Evolutionary conservation across 2,797 vertebrate genomes (phyloP).

Genomic region (Chaetophractus vellerosus): DNA sequence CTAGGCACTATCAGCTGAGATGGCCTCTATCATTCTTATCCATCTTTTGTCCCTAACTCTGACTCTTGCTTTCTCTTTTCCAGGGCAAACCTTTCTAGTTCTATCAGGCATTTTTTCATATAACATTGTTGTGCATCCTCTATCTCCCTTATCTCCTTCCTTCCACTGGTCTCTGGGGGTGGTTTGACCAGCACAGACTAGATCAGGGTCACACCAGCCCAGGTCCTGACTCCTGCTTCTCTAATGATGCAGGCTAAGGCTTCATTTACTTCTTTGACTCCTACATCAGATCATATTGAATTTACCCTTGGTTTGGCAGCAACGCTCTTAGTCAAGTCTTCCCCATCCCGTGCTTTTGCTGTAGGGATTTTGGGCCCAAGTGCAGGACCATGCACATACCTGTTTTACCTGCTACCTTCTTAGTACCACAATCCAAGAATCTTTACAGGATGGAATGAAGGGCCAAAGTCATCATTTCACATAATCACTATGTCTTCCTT

Average conservation of each 20-base stretch:
- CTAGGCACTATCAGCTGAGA: not conserved
- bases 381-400: fast-evolving
- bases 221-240: too few species aligned
- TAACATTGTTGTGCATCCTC: too few species aligned
- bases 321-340: not conserved
- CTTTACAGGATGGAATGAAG: fast-evolving
- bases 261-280: fast-evolving
- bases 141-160: fast-evolving
- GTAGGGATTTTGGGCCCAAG: fast-evolving
- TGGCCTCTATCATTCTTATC: not conserved
- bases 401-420: fast-evolving
- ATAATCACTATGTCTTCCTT: fast-evolving
- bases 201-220: not conserved
- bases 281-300: not conserved
- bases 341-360: not conserved
- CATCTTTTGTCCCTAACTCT: too few species aligned
- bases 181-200: fast-evolving
- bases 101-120: not conserved
- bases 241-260: fast-evolving
- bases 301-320: not conserved
- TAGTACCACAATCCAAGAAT: not conserved
- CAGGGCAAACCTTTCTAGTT: too few species aligned
- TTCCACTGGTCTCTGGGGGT: not conserved
- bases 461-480: fast-evolving
- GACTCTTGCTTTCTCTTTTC: not conserved